Evolutionary conservation across 2,888 invertebrate species (phyloP).

Genomic region (Acanthosoma haemorrhoidale): DNA sequence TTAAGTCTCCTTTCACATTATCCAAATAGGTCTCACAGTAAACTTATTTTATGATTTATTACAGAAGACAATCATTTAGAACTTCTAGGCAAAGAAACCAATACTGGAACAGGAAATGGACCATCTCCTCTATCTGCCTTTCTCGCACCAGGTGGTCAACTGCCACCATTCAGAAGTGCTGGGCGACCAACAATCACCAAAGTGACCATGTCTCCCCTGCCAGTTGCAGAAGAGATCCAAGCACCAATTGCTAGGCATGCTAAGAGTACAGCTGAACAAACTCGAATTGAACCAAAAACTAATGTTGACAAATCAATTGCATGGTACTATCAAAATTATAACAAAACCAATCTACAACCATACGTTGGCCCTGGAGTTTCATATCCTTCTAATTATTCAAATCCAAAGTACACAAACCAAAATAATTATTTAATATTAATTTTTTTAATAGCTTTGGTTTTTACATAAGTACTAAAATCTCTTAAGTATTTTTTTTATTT

Average conservation of each 20-base stretch:
- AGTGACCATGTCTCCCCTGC: constrained; percentile 45
- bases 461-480: neutral
- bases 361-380: constrained; percentile 45
- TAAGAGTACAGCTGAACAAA: constrained; percentile 34
- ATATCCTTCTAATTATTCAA: neutral
- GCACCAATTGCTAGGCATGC: constrained; percentile 40
- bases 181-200: constrained; percentile 58
- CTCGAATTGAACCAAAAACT: neutral
- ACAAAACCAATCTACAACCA: constrained; percentile 56
- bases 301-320: constrained; percentile 38
- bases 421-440: neutral
- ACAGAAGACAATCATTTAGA: constrained; percentile 21
- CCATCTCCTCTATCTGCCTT: constrained; percentile 57
- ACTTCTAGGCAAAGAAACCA: constrained; percentile 2
- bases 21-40: neutral
- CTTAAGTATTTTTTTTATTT: too few species aligned
- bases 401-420: neutral
- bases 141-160: constrained; percentile 56
- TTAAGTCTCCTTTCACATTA: neutral
- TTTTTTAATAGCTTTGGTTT: neutral
- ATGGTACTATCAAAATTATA: constrained; percentile 85
- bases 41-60: neutral
- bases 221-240: constrained; percentile 42
- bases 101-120: constrained; percentile 31
- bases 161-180: constrained; percentile 46